phyloP scores from a whole-genome alignment of 2,113 vertebrate species.

The Ceyx cyanopectus region DNA sequence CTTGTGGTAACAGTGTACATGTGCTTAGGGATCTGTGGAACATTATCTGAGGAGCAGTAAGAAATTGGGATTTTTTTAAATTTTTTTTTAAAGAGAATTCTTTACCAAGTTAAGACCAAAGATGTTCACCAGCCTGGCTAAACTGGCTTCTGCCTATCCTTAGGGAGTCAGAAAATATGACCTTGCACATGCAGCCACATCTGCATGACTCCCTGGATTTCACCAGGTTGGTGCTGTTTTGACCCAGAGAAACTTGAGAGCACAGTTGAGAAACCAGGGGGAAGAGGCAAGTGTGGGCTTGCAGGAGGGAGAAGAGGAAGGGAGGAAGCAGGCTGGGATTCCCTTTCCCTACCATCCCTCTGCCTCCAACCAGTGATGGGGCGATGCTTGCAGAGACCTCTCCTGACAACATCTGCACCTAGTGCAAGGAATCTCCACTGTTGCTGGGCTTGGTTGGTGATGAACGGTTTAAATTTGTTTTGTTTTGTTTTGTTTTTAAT shows the following conservation, averaged over 20 bases:
- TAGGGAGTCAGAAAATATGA: background rate
- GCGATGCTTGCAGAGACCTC: rapidly evolving
- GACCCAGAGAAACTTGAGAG: constrained; percentile 31
- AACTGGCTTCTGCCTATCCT: background rate
- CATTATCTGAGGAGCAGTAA: background rate
- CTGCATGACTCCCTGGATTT: background rate
- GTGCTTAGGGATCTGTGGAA: background rate
- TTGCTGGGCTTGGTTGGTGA: background rate
- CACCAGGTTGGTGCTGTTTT: background rate
- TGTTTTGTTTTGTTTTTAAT: background rate
- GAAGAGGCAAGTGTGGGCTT: constrained; percentile 5
- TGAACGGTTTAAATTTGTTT: background rate
- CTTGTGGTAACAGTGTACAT: rapidly evolving
- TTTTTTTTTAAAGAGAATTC: background rate
- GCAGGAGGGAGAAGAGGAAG: background rate
- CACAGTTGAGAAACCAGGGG: constrained; percentile 10
- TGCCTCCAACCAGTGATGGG: background rate
- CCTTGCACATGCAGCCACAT: background rate
- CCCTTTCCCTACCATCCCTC: background rate
- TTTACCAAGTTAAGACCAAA: background rate
- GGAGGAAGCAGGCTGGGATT: background rate
- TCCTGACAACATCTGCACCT: background rate
- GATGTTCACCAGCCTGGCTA: background rate
- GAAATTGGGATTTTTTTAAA: background rate
- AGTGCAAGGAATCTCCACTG: background rate